Base-by-base conservation (phyloP, 2,797 vertebrate species). In the Nasua narica region DNA sequence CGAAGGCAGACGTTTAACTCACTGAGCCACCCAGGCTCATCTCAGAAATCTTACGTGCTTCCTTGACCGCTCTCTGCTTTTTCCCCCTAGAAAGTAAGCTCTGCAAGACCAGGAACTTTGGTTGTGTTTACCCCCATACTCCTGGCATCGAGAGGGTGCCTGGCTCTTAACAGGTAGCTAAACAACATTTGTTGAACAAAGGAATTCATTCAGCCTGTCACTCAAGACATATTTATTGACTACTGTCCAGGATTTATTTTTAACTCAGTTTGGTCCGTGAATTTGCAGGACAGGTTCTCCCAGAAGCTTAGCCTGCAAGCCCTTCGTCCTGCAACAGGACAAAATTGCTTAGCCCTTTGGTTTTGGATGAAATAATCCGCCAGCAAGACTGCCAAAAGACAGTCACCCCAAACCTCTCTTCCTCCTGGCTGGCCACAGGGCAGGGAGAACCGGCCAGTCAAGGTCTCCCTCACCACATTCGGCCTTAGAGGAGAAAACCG, bases 151-250 rank as follows among this genome's bases (percentile, higher is more conserved):
- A 70, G n/a, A 74, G 9, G 21, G 19, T 69, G 6, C 62, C 62
- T 79, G 56, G 84, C 79, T 94, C 25, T n/a, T 12, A 93, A 78
- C 1, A 69, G 18, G 65, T 32, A 77, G 82, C 40, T 81, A 21
- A 72, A 52, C 58, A 84, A 11, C 43, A 78, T 65, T 46, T 91
- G 77, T 8, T 67, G 65, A 94, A 94, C 78, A 93, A 78, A 92
- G 32, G 48, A 95, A 92, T 90, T 90, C 60, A 93, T 87, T 79
- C 48, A 65, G 32, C 84, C n/a, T 96, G 74, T 78, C 79, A 48
- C 14, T n/a, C 48, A 83, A 43, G 69, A 37, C 16, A 21, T 40
- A 52, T 76, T 74, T 93, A 91, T n/a, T 27, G 46, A 87, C 8
- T 67, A 58, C 37, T 65, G n/a, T 82, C n/a, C 40, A 37, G 52